Conservation (phyloP, 2,888 invertebrate species). For the Nomada lathburiana region DNA sequence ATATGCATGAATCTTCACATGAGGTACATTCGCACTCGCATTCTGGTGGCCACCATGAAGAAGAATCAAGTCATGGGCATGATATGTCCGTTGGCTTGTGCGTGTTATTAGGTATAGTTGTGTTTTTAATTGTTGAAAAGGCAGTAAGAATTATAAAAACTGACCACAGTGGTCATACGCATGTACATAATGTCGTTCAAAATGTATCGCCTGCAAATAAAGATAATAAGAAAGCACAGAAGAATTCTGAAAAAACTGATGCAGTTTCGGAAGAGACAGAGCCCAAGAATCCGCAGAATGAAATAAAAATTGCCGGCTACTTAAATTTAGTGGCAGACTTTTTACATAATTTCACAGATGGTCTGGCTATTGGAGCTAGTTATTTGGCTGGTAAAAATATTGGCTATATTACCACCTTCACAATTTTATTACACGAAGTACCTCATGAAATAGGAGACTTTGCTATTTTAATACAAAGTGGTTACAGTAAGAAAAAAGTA, state of each 20-base stretch:
- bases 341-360: conserved; percentile 99
- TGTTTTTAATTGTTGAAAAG: conserved; percentile 97
- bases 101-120: conserved; percentile 96
- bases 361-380: conserved; percentile 99
- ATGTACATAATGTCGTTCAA: conserved; percentile 62
- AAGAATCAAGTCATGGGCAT: conserved; percentile 88
- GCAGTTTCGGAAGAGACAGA: conserved; percentile 37
- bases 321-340: conserved; percentile 99
- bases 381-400: conserved; percentile 95
- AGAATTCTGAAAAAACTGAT: conserved; percentile 47
- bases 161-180: conserved; percentile 89
- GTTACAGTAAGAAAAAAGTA: conserved; percentile 94
- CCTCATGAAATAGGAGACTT: conserved; percentile 99
- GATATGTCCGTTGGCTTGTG: conserved; percentile 97
- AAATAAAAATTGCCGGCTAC: conserved; percentile 95
- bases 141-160: conserved; percentile 94
- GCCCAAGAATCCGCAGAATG: conserved; percentile 82
- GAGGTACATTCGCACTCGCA: conserved; percentile 78
- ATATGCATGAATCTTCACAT: conserved; percentile 79
- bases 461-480: conserved; percentile 98
- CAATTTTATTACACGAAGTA: conserved; percentile 98
- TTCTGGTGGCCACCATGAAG: conserved; percentile 84
- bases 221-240: conserved; percentile 63
- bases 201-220: conserved; percentile 69
- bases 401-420: conserved; percentile 96